These are phyloP conservation scores for Menura novaehollandiae DNA, from an alignment of 2,113 vertebrate species.

Conservation along the genomic window DNA sequence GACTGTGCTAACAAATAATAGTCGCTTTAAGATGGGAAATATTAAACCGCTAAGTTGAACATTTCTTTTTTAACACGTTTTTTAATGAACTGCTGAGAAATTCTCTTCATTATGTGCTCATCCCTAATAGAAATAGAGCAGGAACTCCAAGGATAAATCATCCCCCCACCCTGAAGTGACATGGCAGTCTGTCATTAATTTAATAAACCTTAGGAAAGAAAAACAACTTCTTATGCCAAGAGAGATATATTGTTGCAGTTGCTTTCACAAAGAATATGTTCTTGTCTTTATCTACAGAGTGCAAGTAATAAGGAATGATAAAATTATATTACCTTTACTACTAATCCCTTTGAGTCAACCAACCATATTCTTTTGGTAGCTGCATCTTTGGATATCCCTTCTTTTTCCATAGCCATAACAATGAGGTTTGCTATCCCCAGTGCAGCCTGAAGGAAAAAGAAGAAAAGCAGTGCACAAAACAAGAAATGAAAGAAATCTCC, in stretches of 20 bases:
- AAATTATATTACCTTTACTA: slow-evolving; percentile 86
- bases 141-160: neutral
- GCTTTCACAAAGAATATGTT: neutral
- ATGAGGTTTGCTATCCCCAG: slow-evolving; percentile 94
- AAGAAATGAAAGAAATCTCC: neutral
- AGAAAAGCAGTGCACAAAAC: neutral
- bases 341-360: slow-evolving; percentile 96
- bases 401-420: slow-evolving; percentile 94
- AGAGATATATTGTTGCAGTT: neutral
- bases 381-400: slow-evolving; percentile 78
- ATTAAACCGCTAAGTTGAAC: neutral
- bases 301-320: neutral
- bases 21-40: neutral
- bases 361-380: slow-evolving; percentile 91
- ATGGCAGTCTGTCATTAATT: neutral
- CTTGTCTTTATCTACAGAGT: neutral
- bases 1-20: neutral
- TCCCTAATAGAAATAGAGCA: neutral
- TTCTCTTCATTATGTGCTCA: neutral
- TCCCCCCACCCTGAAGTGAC: neutral
- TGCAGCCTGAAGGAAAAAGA: slow-evolving; percentile 80
- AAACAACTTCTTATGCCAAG: neutral
- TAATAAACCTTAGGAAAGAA: neutral
- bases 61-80: neutral
- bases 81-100: neutral